Percentiles rank a stretch among this genome's conserved stretches.
phyloP scores from a whole-genome alignment of 2,797 vertebrate species.

The Tiaroga cobitis region DNA sequence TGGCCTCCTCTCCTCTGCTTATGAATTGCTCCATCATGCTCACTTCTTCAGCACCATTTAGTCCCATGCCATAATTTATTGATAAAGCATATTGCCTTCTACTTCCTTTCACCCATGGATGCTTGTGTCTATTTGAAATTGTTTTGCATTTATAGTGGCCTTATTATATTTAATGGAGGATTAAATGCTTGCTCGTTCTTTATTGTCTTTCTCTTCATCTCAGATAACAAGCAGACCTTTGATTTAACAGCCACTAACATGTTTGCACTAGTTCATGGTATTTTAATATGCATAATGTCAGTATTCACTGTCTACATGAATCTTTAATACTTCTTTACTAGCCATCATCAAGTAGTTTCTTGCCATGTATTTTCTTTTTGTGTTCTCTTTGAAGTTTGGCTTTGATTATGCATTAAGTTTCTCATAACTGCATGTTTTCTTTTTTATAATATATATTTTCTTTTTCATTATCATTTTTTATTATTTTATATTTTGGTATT shows the following conservation, averaged over 20 bases:
- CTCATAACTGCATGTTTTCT: constrained; percentile 20
- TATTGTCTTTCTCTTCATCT: constrained; percentile 27
- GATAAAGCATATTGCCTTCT: constrained; percentile 25
- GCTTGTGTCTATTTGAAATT: constrained; percentile 27
- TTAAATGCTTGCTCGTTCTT: constrained; percentile 30
- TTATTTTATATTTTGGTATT: constrained; percentile 34
- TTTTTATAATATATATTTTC: constrained; percentile 46
- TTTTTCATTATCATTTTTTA: constrained; percentile 58
- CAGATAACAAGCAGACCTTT: constrained; percentile 30
- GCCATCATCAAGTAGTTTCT: constrained; percentile 20
- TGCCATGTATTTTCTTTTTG: not conserved
- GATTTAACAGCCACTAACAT: constrained; percentile 4
- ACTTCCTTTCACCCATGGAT: constrained; percentile 17
- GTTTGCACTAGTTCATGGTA: not conserved
- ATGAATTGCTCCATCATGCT: not conserved
- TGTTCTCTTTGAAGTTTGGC: not conserved
- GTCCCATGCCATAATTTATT: not conserved
- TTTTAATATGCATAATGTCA: not conserved
- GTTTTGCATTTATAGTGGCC: constrained; percentile 37
- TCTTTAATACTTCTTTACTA: constrained; percentile 1
- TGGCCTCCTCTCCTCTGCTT: not conserved
- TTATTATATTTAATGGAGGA: constrained; percentile 22
- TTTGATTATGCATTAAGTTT: not conserved
- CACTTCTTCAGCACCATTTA: constrained; percentile 10
- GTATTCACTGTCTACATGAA: constrained; percentile 21